These are phyloP conservation scores for Protonibea diacanthus DNA, from an alignment of 2,797 vertebrate species.

Conservation along the genomic window DNA sequence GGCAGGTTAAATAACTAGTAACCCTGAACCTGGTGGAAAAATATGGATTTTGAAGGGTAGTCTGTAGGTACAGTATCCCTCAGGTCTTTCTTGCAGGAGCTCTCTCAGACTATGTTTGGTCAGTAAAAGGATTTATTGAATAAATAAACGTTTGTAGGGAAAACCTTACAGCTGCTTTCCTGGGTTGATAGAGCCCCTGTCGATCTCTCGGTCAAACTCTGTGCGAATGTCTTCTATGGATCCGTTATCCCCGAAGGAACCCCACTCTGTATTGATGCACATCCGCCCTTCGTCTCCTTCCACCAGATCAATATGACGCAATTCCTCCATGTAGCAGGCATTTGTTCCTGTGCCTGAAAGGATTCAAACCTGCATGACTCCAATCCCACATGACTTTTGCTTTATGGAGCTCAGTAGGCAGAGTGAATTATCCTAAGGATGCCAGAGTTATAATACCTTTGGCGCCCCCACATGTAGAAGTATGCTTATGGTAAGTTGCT, in stretches of 20 bases:
- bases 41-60: background rate
- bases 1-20: background rate
- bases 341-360: slow-evolving; percentile 93
- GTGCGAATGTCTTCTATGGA: slow-evolving; percentile 92
- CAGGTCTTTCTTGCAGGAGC: background rate
- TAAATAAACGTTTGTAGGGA: background rate
- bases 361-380: slow-evolving; percentile 20
- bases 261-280: slow-evolving; percentile 98
- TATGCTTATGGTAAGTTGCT: background rate
- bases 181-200: slow-evolving; percentile 93
- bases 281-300: slow-evolving; percentile 98
- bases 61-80: background rate
- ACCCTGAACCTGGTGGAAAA: background rate
- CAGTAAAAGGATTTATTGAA: background rate
- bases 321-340: slow-evolving; percentile 98
- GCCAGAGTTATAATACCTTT: slow-evolving; percentile 3
- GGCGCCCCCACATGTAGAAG: slow-evolving; percentile 54
- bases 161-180: slow-evolving; percentile 92
- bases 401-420: background rate
- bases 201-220: slow-evolving; percentile 94
- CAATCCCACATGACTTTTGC: background rate
- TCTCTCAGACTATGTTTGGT: background rate
- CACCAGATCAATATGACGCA: slow-evolving; percentile 95
- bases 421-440: background rate
- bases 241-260: slow-evolving; percentile 92